Percentiles rank a stretch among this genome's conserved stretches.
These are phyloP conservation scores for Oreocharis arfaki DNA, from an alignment of 2,113 vertebrate genomes.

Conservation along the genomic window DNA sequence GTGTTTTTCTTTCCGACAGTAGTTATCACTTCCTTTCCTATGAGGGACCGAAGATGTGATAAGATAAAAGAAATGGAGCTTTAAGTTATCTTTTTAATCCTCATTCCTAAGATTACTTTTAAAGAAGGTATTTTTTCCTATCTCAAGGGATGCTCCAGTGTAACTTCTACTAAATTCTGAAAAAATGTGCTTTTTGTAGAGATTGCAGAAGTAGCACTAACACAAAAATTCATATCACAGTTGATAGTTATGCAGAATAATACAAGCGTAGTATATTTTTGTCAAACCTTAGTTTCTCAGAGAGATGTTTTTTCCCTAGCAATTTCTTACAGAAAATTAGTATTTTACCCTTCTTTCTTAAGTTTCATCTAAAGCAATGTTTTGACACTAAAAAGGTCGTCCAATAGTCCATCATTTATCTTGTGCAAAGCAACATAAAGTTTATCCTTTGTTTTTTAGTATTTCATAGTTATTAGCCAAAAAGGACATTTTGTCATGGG, in stretches of 20 bases:
- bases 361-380: not conserved
- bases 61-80: slow-evolving; percentile 76
- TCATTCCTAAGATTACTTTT: slow-evolving; percentile 71
- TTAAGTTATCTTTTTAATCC: slow-evolving; percentile 76
- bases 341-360: not conserved
- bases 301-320: not conserved
- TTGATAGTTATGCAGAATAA: slow-evolving; percentile 29
- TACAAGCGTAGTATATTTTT: not conserved
- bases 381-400: not conserved
- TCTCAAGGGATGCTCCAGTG: slow-evolving; percentile 63
- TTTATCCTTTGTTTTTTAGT: not conserved
- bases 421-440: not conserved
- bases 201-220: not conserved
- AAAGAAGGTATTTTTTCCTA: slow-evolving; percentile 65
- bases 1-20: slow-evolving; percentile 47
- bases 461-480: not conserved
- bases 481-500: not conserved
- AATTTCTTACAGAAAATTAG: not conserved
- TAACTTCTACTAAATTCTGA: slow-evolving; percentile 29
- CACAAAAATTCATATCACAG: not conserved
- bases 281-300: not conserved
- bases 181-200: slow-evolving; percentile 5
- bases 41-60: slow-evolving; percentile 67
- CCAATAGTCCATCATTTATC: not conserved
- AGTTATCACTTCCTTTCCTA: slow-evolving; percentile 51